Percentiles rank a stretch among this genome's conserved stretches.
phyloP scores from a whole-genome alignment of 2,888 invertebrate genomes.

The Diogma glabrata region DNA sequence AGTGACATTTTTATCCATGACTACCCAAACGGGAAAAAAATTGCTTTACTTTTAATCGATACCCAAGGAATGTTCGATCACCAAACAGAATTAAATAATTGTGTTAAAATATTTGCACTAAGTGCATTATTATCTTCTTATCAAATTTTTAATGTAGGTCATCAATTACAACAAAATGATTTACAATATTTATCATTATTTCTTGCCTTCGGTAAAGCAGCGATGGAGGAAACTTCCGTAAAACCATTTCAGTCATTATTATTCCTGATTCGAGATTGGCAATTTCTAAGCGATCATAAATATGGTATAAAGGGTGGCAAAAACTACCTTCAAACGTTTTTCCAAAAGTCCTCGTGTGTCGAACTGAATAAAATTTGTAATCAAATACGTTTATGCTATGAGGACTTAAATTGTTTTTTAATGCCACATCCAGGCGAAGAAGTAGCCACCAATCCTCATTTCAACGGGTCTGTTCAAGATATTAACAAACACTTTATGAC shows the following conservation, averaged over 20 bases:
- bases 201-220: slow-evolving; percentile 9
- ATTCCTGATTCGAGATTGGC: slow-evolving; percentile 13
- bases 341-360: too few species aligned
- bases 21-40: slow-evolving; percentile 6
- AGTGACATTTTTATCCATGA: slow-evolving; percentile 11
- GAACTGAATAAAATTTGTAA: too few species aligned
- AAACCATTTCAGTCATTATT: slow-evolving; percentile 11
- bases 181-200: slow-evolving; percentile 13
- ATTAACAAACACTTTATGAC: slow-evolving; percentile 14
- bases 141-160: slow-evolving; percentile 10
- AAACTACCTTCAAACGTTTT: too few species aligned
- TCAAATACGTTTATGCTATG: too few species aligned
- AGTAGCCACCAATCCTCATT: slow-evolving; percentile 7
- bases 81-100: slow-evolving; percentile 5
- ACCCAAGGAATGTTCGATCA: slow-evolving; percentile 14
- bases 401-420: slow-evolving; percentile 12
- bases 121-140: slow-evolving; percentile 13
- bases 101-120: slow-evolving; percentile 13
- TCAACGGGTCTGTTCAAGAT: slow-evolving; percentile 3
- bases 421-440: slow-evolving; percentile 14
- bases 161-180: slow-evolving; percentile 13
- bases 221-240: not conserved
- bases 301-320: slow-evolving; percentile 1
- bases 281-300: slow-evolving; percentile 1
- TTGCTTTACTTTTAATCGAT: slow-evolving; percentile 14